Percentiles rank a stretch among this genome's conserved stretches.
Conservation (phyloP, 35 echinoderm and acorn worm genomes). For the Ptychodera flava region DNA sequence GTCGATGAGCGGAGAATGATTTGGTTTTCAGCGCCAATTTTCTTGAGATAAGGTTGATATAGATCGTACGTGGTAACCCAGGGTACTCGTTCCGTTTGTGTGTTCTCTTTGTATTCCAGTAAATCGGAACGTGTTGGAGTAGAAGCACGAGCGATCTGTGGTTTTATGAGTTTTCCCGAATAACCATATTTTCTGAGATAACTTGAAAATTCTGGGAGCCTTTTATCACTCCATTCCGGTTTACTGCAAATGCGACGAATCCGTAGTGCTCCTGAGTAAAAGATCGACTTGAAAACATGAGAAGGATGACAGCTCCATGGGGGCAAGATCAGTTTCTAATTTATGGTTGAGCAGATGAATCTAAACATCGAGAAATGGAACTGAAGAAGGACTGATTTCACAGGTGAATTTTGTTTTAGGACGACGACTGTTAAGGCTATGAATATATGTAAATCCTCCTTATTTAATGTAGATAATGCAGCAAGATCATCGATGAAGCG, state of each 20-base stretch:
- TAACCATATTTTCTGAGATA: neutral
- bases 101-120: neutral
- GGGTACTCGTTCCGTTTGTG: too few species aligned
- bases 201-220: neutral
- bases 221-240: neutral
- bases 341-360: neutral
- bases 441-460: neutral
- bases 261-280: constrained; percentile 8
- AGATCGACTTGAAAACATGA: constrained; percentile 16
- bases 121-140: neutral
- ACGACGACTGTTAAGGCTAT: constrained; percentile 5
- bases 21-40: too few species aligned
- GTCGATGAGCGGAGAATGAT: too few species aligned
- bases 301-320: constrained; percentile 25
- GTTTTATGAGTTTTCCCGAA: neutral
- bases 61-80: too few species aligned
- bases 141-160: neutral
- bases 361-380: constrained; percentile 16
- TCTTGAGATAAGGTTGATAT: too few species aligned
- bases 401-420: constrained; percentile 44
- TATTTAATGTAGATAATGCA: neutral
- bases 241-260: constrained; percentile 26
- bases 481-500: constrained; percentile 34
- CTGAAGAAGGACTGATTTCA: neutral
- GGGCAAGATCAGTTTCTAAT: constrained; percentile 17